Conservation (phyloP, 2,113 vertebrate genomes). For the Actinemys pallida region DNA sequence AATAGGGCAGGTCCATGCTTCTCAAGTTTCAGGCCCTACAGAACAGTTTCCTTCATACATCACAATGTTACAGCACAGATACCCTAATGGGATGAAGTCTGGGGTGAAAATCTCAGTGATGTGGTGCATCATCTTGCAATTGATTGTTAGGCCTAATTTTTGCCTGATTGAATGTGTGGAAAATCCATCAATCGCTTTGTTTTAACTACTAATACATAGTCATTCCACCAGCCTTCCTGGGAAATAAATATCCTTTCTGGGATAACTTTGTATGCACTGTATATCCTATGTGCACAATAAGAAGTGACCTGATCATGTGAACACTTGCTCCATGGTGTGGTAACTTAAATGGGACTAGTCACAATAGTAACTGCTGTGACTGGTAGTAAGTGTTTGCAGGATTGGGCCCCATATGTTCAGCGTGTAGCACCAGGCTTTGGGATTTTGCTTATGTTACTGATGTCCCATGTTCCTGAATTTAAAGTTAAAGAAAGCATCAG, state of each 20-base stretch:
- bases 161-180: background rate
- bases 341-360: background rate
- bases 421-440: accelerated
- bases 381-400: background rate
- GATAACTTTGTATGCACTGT: background rate
- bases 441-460: background rate
- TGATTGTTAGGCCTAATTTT: background rate
- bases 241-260: background rate
- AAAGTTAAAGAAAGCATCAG: background rate
- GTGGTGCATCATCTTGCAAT: accelerated
- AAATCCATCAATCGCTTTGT: background rate
- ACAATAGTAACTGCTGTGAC: background rate
- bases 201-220: background rate
- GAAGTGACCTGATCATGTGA: background rate
- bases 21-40: background rate
- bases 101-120: background rate
- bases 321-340: background rate
- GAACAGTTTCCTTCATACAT: background rate
- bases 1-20: background rate
- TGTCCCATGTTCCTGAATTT: background rate
- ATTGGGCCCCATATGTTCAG: background rate
- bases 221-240: background rate
- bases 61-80: background rate
- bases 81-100: background rate
- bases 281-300: background rate